phyloP scores from a whole-genome alignment of 2,888 invertebrate species.

The Cataglyphis altisquamis region DNA sequence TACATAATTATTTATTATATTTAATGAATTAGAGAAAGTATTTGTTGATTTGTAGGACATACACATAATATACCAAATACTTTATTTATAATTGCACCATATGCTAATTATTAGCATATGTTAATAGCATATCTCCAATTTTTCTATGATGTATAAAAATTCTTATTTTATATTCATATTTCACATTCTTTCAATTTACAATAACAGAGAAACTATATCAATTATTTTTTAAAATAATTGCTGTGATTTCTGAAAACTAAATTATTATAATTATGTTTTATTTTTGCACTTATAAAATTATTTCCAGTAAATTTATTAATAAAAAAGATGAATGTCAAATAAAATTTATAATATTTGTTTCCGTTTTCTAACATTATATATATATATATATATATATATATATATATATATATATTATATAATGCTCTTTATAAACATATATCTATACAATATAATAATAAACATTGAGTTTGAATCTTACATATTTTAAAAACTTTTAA shows the following conservation, averaged over 20 bases:
- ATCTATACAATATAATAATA: not conserved
- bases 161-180: not conserved
- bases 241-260: not conserved
- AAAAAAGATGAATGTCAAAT: not conserved
- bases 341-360: not conserved
- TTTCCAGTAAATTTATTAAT: not conserved
- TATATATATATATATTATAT: not conserved
- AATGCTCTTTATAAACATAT: not conserved
- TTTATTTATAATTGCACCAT: not conserved
- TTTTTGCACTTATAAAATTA: not conserved
- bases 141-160: not conserved
- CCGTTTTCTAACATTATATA: not conserved
- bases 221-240: not conserved
- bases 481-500: not conserved
- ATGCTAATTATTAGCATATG: constrained; percentile 18
- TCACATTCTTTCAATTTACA: not conserved
- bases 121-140: not conserved
- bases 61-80: not conserved
- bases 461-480: not conserved
- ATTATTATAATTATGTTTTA: not conserved
- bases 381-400: not conserved
- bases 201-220: not conserved
- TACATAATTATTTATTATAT: not conserved
- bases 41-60: not conserved
- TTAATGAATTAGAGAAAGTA: not conserved